These are phyloP conservation scores for Uromys caudimaculatus DNA, from an alignment of 2,797 vertebrate species.

Conservation along the genomic window DNA sequence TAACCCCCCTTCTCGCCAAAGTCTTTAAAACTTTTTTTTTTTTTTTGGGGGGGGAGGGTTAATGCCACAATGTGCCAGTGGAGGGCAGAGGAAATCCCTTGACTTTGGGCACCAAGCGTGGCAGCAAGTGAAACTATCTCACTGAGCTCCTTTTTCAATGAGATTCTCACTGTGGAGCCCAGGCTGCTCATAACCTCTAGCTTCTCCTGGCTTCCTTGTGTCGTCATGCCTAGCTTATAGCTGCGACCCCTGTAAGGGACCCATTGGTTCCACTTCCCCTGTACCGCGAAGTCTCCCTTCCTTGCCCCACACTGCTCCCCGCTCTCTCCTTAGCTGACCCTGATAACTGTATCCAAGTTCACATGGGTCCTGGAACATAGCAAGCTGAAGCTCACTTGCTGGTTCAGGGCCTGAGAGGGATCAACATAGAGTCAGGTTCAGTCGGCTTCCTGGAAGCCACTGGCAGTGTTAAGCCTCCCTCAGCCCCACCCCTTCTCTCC, in stretches of 20 bases:
- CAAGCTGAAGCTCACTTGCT: slow-evolving; percentile 28
- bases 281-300: not conserved
- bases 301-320: not conserved
- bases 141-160: not conserved
- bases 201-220: not conserved
- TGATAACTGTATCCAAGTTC: not conserved
- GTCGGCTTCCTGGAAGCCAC: slow-evolving; percentile 29
- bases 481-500: not conserved
- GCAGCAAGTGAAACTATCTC: not conserved
- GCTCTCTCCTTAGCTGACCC: not conserved
- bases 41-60: not conserved
- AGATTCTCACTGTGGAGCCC: not conserved
- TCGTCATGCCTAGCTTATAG: not conserved
- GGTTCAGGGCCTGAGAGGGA: slow-evolving; percentile 38
- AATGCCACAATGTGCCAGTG: not conserved
- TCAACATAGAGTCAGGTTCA: not conserved
- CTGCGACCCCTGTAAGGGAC: not conserved
- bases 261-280: not conserved
- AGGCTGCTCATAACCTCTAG: not conserved
- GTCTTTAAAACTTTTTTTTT: not conserved
- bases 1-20: not conserved
- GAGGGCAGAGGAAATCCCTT: not conserved
- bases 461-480: not conserved
- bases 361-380: not conserved
- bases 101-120: not conserved